phyloP scores from a whole-genome alignment of 2,113 vertebrate species.

The Siniperca chuatsi region DNA sequence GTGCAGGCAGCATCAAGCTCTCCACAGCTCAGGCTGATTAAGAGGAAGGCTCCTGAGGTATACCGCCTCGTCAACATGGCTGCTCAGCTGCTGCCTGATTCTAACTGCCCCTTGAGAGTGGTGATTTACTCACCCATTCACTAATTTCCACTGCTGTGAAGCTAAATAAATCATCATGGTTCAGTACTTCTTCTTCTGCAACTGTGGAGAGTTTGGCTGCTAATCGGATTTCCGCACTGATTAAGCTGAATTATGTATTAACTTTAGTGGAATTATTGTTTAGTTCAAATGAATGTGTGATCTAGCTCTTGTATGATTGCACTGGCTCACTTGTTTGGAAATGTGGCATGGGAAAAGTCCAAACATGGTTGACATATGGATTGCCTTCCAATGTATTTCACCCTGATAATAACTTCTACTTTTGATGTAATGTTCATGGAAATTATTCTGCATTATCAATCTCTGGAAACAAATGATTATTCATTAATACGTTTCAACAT shows the following conservation, averaged over 20 bases:
- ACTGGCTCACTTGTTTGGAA: constrained; percentile 28
- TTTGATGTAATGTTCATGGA: constrained; percentile 4
- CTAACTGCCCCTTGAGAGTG: constrained; percentile 71
- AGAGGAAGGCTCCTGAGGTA: constrained; percentile 88
- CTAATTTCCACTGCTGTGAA: constrained; percentile 66
- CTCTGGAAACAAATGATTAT: background rate
- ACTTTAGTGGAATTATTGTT: constrained; percentile 17
- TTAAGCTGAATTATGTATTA: constrained; percentile 43
- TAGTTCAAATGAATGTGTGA: constrained; percentile 38
- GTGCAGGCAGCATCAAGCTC: constrained; percentile 54
- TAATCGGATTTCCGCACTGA: constrained; percentile 46
- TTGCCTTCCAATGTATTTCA: constrained; percentile 16
- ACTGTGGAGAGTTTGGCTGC: constrained; percentile 27
- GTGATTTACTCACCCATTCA: constrained; percentile 69
- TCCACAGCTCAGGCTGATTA: constrained; percentile 78
- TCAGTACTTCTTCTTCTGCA: constrained; percentile 33
- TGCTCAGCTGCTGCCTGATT: constrained; percentile 75
- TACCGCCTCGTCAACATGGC: constrained; percentile 51
- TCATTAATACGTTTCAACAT: constrained; percentile 2
- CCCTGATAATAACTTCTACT: constrained; percentile 15
- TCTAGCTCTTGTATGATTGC: constrained; percentile 24
- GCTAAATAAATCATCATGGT: constrained; percentile 50
- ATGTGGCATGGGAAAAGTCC: constrained; percentile 21
- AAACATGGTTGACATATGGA: constrained; percentile 4
- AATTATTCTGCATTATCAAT: constrained; percentile 9